Evolutionary conservation across 2,797 vertebrate species (phyloP).

Genomic region (Fistularia commersonii): DNA sequence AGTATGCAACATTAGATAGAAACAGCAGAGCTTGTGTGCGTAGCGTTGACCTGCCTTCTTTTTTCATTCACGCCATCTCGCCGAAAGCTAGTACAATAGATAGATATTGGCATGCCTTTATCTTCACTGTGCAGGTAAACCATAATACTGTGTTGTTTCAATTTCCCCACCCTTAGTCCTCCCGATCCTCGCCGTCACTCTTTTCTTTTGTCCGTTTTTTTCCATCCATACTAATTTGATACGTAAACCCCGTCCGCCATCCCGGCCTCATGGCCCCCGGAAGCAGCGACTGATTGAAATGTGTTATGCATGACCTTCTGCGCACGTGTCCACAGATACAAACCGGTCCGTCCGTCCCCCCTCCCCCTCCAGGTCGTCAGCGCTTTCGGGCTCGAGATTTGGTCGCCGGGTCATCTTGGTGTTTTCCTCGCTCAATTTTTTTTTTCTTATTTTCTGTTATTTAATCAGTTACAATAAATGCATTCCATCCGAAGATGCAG

Average conservation of each 20-base stretch:
- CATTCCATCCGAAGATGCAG: conserved; percentile 16
- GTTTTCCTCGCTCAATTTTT: conserved; percentile 4
- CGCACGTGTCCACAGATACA: conserved; percentile 18
- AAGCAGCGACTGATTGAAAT: conserved; percentile 52
- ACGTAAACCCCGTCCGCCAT: conserved; percentile 54
- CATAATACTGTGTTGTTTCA: no score
- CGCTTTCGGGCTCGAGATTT: no score
- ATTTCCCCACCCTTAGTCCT: no score
- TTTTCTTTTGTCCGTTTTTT: conserved; percentile 14
- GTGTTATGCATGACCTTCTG: conserved; percentile 53
- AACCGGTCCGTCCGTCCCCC: conserved; percentile 33
- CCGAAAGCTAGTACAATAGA: no score
- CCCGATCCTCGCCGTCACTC: conserved; percentile 14
- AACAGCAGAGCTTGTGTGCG: no score
- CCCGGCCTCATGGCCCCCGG: conserved; percentile 41
- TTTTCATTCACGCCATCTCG: neutral
- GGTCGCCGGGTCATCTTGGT: conserved; percentile 21
- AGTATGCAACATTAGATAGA: no score
- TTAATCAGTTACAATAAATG: conserved; percentile 27
- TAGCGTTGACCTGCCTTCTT: no score
- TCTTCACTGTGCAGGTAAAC: no score
- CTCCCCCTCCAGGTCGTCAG: no score
- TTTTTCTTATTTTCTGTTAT: no score
- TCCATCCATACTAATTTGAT: conserved; percentile 34
- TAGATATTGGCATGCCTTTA: no score